A percentile compares a stretch with the other conserved stretches of the same genome.
These are phyloP conservation scores for Anastatus disparis DNA, from an alignment of 1,140 invertebrate species.

Conservation along the genomic window DNA sequence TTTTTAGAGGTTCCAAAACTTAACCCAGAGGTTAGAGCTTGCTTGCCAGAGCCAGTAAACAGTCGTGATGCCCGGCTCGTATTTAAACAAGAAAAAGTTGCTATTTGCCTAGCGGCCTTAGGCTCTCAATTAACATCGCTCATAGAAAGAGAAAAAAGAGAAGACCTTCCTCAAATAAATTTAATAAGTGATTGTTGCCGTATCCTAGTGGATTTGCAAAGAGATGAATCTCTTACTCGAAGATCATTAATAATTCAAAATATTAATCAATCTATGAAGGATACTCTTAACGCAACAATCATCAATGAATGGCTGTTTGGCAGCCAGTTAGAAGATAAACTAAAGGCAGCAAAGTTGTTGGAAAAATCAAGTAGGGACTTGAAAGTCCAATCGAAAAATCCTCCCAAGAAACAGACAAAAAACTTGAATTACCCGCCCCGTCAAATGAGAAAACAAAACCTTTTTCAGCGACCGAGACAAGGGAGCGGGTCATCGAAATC, in stretches of 20 bases:
- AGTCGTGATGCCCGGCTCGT: conserved; percentile 39
- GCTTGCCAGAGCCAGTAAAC: conserved; percentile 32
- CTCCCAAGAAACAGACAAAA: background rate
- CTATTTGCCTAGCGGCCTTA: conserved; percentile 29
- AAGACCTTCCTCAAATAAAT: too few relatives aligned
- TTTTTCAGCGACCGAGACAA: background rate
- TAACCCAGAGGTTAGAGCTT: conserved; percentile 32
- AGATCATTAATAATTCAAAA: conserved; percentile 24
- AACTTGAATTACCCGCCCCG: conserved; percentile 20
- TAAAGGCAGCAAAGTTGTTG: conserved; percentile 1
- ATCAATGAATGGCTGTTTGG: conserved; percentile 10
- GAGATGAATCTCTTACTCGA: conserved; percentile 28
- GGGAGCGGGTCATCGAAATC: background rate
- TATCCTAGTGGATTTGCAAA: conserved; percentile 22
- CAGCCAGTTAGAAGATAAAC: background rate
- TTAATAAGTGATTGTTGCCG: too few relatives aligned
- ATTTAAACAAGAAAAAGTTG: conserved; percentile 41
- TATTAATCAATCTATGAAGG: conserved; percentile 18
- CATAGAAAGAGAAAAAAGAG: too few relatives aligned
- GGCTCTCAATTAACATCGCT: conserved; percentile 10
- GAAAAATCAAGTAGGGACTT: conserved; percentile 29
- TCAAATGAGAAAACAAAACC: background rate
- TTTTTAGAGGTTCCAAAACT: conserved; percentile 41
- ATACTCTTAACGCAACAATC: background rate
- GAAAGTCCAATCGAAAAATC: background rate